Conservation (phyloP, 2,797 vertebrate genomes). For the Pseudochaenichthys georgianus region DNA sequence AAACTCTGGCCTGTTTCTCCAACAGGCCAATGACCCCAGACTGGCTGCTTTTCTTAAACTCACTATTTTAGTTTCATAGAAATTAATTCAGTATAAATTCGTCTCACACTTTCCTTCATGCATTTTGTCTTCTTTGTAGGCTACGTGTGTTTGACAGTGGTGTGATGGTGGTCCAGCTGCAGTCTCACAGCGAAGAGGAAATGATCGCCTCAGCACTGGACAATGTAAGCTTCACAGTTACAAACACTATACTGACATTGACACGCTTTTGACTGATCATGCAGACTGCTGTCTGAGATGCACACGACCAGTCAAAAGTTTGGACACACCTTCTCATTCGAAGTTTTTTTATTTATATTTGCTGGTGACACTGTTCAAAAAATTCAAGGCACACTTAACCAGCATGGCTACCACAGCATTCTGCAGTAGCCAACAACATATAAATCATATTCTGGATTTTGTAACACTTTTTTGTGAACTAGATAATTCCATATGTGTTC, state of each 20-base stretch:
- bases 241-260: conserved; percentile 21
- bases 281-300: too few relatives aligned
- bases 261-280: conserved; percentile 10
- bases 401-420: too few relatives aligned
- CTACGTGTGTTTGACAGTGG: conserved; percentile 98
- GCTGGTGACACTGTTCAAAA: too few relatives aligned
- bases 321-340: too few relatives aligned
- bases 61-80: conserved; percentile 2
- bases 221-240: conserved; percentile 84
- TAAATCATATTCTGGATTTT: too few relatives aligned
- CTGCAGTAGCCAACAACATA: too few relatives aligned
- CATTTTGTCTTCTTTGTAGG: conserved; percentile 75
- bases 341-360: too few relatives aligned
- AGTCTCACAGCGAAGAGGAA: conserved; percentile 98
- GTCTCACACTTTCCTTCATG: neutral
- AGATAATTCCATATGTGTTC: too few relatives aligned
- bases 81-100: conserved; percentile 10
- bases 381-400: too few relatives aligned
- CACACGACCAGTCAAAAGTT: too few relatives aligned
- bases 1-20: conserved; percentile 57
- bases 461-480: too few relatives aligned
- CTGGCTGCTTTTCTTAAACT: neutral
- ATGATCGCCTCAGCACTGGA: conserved; percentile 97
- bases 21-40: neutral
- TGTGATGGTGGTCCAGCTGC: conserved; percentile 98